Base-by-base conservation (phyloP, 2,797 vertebrate genomes). In the Picus viridis region DNA sequence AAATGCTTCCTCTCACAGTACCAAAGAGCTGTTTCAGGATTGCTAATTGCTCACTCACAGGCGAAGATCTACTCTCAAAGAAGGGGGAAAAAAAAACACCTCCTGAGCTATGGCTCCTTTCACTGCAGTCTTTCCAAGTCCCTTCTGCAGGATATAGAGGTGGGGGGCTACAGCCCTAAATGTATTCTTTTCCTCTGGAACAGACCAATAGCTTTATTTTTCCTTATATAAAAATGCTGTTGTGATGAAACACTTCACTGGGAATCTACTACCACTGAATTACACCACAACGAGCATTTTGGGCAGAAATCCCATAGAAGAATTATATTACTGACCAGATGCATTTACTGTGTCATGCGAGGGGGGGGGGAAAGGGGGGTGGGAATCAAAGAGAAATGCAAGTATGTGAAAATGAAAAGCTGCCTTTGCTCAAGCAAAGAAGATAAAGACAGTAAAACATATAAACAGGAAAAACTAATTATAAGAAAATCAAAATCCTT, bases 401-500 rank as follows among this genome's bases (percentile, higher is more conserved):
- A 91, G 36, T 32, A 59, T 51, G 49, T 62, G 93, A 41, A 90
- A 93, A 83, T 32, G 2, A 83, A 95, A 86, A 88, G 67, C 32
- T 90, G 59, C 6, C 68, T 86, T 81, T 86, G 29, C 74, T 86
- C 68, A 59, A 85, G 68, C 16, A 83, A 81, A 83, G 34, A 77
- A 57, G 85, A 94, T 86, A 94, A 78, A 92, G 53, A 68, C 6
- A 34, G 29, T 51, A 84, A 79, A 92, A 79, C 7, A 63, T 32
- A 78, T 12, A 68, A 83, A 91, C 68, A 89, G 49, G 79, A 76
- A 93, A 90, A 81, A 73, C 57, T 63, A 92, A 88, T 88, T 92
- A 88, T 32, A 83, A 93, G 89, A 95, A 89, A 95, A 89, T 64
- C 36, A 87, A 91, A 95, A 88, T 74, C 68, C 61, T 94, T 95